Conservation (phyloP, 2,113 vertebrate genomes). For the Alligator mississippiensis region DNA sequence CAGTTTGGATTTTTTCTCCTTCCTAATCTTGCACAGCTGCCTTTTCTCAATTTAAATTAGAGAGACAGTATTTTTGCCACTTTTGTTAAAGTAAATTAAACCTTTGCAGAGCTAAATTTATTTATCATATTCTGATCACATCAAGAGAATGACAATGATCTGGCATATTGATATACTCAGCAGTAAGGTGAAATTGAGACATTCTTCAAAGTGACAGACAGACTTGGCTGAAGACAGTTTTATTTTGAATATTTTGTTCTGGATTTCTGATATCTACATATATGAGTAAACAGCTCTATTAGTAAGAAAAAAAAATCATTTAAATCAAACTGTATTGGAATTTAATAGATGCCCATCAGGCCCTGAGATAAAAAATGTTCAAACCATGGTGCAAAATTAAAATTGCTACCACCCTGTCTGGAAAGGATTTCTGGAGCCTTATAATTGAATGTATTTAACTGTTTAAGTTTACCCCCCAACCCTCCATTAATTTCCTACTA, state of each 20-base stretch:
- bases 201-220: constrained; percentile 45
- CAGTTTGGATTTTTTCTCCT: background rate
- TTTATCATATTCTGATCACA: background rate
- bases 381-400: background rate
- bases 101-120: constrained; percentile 16
- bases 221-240: background rate
- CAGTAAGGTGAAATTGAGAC: constrained; percentile 36
- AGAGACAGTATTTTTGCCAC: background rate
- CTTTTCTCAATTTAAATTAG: background rate
- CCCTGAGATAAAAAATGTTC: background rate
- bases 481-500: background rate
- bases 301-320: background rate
- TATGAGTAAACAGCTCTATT: constrained; percentile 14
- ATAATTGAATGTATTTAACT: background rate
- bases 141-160: background rate
- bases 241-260: constrained; percentile 32
- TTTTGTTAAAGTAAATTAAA: constrained; percentile 29
- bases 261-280: constrained; percentile 3
- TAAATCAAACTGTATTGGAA: constrained; percentile 15
- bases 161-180: constrained; percentile 28
- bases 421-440: background rate
- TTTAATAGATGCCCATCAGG: background rate
- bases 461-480: background rate
- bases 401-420: background rate
- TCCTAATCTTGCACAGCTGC: background rate